Evolutionary conservation across 2,797 vertebrate genomes (phyloP).

Genomic region (Mormyrus hasselquistii): DNA sequence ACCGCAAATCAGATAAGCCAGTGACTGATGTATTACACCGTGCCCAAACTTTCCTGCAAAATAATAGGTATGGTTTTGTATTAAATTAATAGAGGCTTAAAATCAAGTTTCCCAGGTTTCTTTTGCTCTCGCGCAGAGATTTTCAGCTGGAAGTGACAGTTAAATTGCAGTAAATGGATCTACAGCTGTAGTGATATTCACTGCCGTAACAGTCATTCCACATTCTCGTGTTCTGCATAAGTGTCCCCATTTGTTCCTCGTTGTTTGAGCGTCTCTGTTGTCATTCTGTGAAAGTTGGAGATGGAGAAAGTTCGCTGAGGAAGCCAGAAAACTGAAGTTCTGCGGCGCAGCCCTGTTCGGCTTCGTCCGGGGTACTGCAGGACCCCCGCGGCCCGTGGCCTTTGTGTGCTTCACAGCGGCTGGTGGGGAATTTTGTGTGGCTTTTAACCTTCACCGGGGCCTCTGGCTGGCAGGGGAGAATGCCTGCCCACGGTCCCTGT

Average conservation of each 20-base stretch:
- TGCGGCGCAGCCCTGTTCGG: slow-evolving; percentile 37
- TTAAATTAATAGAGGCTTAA: slow-evolving; percentile 30
- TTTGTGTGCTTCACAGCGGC: slow-evolving; percentile 56
- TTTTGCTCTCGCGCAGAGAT: slow-evolving; percentile 26
- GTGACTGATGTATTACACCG: slow-evolving; percentile 52
- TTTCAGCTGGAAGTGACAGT: slow-evolving; percentile 40
- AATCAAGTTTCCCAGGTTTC: slow-evolving; percentile 17
- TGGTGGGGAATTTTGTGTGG: slow-evolving; percentile 56
- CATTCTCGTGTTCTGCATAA: slow-evolving; percentile 32
- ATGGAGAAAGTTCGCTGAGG: background rate
- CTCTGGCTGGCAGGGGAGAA: slow-evolving; percentile 21
- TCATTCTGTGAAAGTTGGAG: background rate
- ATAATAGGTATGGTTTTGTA: slow-evolving; percentile 34
- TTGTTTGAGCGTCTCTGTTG: slow-evolving; percentile 29
- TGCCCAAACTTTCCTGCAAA: slow-evolving; percentile 38
- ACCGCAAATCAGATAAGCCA: slow-evolving; percentile 51
- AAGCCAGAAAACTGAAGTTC: slow-evolving; percentile 30
- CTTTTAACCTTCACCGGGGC: slow-evolving; percentile 58
- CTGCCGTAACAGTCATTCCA: background rate
- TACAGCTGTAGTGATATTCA: background rate
- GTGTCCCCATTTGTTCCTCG: slow-evolving; percentile 23
- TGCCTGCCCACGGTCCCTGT: slow-evolving; percentile 22
- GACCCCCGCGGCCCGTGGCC: slow-evolving; percentile 49
- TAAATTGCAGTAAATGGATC: slow-evolving; percentile 27
- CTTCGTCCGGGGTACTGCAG: slow-evolving; percentile 35